Conservation (phyloP, 2,113 vertebrate genomes). For the Onychostoma macrolepis region DNA sequence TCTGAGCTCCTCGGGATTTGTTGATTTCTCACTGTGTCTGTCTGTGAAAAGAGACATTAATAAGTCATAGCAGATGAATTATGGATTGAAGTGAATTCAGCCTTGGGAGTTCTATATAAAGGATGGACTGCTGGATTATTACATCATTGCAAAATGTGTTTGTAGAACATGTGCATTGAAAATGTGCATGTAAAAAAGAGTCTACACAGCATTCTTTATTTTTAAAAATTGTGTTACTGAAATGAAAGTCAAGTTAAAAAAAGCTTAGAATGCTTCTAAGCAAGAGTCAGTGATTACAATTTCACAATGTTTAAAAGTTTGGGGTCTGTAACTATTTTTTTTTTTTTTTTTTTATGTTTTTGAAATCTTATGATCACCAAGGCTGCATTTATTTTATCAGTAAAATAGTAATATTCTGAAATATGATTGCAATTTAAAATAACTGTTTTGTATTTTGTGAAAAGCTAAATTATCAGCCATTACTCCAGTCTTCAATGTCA, state of each 20-base stretch:
- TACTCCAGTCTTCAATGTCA: background rate
- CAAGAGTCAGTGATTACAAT: background rate
- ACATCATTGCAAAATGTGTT: conserved; percentile 1
- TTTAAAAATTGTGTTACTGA: background rate
- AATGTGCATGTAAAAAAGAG: background rate
- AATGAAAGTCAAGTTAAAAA: background rate
- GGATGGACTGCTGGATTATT: conserved; percentile 23
- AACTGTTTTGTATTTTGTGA: background rate
- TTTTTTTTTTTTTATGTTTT: background rate
- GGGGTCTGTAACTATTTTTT: too few relatives aligned
- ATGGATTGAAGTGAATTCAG: conserved; percentile 43
- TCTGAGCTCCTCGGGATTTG: background rate
- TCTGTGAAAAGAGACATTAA: conserved; percentile 35
- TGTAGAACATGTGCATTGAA: background rate
- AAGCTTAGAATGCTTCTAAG: background rate
- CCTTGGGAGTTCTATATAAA: conserved; percentile 37
- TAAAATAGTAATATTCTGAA: background rate
- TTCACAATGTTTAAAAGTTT: too few relatives aligned
- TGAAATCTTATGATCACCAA: background rate
- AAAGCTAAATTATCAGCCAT: background rate
- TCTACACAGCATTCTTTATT: background rate
- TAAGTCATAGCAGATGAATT: conserved; percentile 45
- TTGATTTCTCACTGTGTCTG: conserved; percentile 20
- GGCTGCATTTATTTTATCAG: background rate
- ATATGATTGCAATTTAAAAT: background rate